Base-by-base conservation (phyloP, 1,140 invertebrate genomes). In the Aphidius gifuensis region DNA sequence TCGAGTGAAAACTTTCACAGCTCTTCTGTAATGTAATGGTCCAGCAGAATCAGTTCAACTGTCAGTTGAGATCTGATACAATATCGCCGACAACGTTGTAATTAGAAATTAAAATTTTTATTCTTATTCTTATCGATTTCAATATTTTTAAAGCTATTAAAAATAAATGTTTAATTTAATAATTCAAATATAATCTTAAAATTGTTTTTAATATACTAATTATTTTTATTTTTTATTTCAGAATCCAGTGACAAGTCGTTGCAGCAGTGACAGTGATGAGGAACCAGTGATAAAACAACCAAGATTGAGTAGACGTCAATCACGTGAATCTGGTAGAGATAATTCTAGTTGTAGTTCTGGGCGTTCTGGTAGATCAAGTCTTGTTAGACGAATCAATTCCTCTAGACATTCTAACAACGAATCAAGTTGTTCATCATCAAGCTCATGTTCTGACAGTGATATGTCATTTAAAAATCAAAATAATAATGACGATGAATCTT, bases 221-320 rank as follows among this genome's bases (percentile, higher is more conserved):
- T 57, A 57, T n/a, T 9, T 7, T 55, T 32, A 32, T 32, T 32
- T 32, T 58, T 40, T 62, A 60, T 74, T 77, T 56, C 76, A 83
- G 80, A 79, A 73, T 69, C 64, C 68, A 21, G 54, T 71, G 62
- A 57, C 60, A 56, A 60, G 68, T 51, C 67, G 66, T 21, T 76
- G 72, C 61, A 74, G 70, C 64, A 71, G 69, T 67, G 85, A 86
- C 66, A 87, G 85, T 73, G 86, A 88, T 80, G 87, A 89, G 77
- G 87, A 88, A 70, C 88, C 88, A 43, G 85, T 87, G 45, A 81
- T 83, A 62, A 90, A 90, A 70, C 86, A 87, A 63, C 85, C 85
- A n/a, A 77, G 86, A 39, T 79, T 88, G 9, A 81, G 80, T 67
- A 78, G 75, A 39, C 68, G 67, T 67, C 69, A 73, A 66, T 78